Conservation (phyloP, 2,797 vertebrate genomes). For the Channallabes apus region DNA sequence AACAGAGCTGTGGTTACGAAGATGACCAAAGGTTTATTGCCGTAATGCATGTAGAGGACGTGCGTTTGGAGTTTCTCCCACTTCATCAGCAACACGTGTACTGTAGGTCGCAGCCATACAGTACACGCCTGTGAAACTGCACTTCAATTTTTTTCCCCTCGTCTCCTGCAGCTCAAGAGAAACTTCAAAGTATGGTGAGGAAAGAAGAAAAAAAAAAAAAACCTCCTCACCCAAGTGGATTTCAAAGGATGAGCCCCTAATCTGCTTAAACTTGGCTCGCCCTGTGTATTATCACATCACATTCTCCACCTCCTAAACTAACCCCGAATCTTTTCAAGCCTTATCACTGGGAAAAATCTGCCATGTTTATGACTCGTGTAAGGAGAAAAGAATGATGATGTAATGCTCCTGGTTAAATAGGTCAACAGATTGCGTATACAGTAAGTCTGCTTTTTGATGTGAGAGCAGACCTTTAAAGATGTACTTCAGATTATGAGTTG, state of each 20-base stretch:
- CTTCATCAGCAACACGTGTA: conserved; percentile 68
- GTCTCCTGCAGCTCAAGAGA: conserved; percentile 52
- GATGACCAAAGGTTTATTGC: conserved; percentile 61
- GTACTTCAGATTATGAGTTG: background rate
- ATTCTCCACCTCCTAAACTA: conserved; percentile 32
- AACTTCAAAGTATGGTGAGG: conserved; percentile 66
- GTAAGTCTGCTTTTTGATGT: background rate
- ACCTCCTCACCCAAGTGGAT: conserved; percentile 63
- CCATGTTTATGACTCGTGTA: conserved; percentile 10
- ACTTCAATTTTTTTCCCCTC: conserved; percentile 65
- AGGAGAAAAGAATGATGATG: conserved; percentile 55
- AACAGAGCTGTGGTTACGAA: conserved; percentile 51
- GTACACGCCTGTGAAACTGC: conserved; percentile 49
- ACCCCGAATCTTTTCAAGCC: conserved; percentile 50
- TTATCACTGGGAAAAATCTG: conserved; percentile 39
- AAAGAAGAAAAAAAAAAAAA: background rate
- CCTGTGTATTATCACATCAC: conserved; percentile 66
- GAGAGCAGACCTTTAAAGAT: background rate
- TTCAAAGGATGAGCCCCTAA: conserved; percentile 76
- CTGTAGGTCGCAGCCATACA: conserved; percentile 56
- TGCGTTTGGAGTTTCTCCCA: conserved; percentile 53
- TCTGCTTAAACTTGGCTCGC: conserved; percentile 77
- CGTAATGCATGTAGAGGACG: conserved; percentile 60
- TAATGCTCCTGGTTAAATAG: conserved; percentile 38
- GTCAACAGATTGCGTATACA: background rate